Conservation (phyloP, 2,888 invertebrate species). For the Nineta flava region DNA sequence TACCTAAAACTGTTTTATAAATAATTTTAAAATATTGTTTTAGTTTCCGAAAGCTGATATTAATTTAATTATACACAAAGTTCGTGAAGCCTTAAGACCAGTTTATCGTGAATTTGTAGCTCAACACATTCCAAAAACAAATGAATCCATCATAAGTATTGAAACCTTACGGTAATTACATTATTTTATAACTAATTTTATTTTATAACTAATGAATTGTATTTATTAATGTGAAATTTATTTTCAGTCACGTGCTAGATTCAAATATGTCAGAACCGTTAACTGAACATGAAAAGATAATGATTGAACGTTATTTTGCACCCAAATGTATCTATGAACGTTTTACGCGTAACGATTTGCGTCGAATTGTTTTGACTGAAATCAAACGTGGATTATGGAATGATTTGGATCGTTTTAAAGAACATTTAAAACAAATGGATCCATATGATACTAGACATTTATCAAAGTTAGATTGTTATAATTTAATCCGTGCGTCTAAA, state of each 20-base stretch:
- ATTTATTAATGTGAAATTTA: slow-evolving; percentile 4
- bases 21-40: slow-evolving; percentile 14
- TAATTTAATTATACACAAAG: slow-evolving; percentile 53
- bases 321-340: slow-evolving; percentile 35
- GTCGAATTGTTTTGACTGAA: slow-evolving; percentile 54
- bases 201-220: slow-evolving; percentile 2
- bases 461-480: slow-evolving; percentile 38
- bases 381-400: slow-evolving; percentile 59
- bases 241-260: slow-evolving; percentile 43
- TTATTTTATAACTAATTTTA: not conserved
- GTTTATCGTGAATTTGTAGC: slow-evolving; percentile 63
- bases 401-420: slow-evolving; percentile 42
- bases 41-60: slow-evolving; percentile 63
- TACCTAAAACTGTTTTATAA: too few relatives aligned
- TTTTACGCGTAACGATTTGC: slow-evolving; percentile 18
- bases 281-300: slow-evolving; percentile 67
- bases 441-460: slow-evolving; percentile 39
- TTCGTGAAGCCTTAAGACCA: slow-evolving; percentile 47
- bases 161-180: slow-evolving; percentile 26
- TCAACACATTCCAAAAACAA: slow-evolving; percentile 37
- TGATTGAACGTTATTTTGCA: slow-evolving; percentile 55
- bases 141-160: slow-evolving; percentile 25
- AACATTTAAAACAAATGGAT: slow-evolving; percentile 41
- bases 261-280: slow-evolving; percentile 50
- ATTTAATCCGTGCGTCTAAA: slow-evolving; percentile 48